Evolutionary conservation across 1,140 invertebrate genomes (phyloP).

Genomic region (Sitobion miscanthi): DNA sequence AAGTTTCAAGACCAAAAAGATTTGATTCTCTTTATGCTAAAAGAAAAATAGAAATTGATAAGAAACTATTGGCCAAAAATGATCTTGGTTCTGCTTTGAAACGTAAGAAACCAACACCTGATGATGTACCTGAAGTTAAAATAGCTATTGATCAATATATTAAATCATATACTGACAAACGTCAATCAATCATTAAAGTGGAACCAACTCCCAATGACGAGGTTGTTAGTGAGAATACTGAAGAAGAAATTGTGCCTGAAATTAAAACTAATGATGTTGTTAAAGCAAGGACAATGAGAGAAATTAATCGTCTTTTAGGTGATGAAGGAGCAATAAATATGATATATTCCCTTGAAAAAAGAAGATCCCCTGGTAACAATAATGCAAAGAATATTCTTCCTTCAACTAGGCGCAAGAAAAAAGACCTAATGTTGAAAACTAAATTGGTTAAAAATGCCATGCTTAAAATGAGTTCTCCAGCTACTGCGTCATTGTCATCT

Average conservation of each 20-base stretch:
- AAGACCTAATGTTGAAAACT: slow-evolving; percentile 61
- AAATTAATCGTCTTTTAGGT: slow-evolving; percentile 78
- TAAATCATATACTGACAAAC: slow-evolving; percentile 57
- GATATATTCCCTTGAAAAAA: slow-evolving; percentile 76
- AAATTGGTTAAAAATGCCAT: slow-evolving; percentile 68
- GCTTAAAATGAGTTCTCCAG: slow-evolving; percentile 63
- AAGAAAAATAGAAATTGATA: slow-evolving; percentile 50
- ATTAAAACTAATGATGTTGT: slow-evolving; percentile 4
- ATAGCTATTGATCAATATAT: slow-evolving; percentile 58
- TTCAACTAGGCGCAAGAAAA: slow-evolving; percentile 60
- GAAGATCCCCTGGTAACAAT: slow-evolving; percentile 57
- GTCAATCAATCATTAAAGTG: slow-evolving; percentile 34
- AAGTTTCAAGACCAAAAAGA: slow-evolving; percentile 61
- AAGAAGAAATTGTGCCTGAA: slow-evolving; percentile 24
- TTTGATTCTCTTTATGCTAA: slow-evolving; percentile 57
- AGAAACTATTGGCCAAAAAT: slow-evolving; percentile 50
- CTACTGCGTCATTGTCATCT: background rate
- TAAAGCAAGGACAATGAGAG: slow-evolving; percentile 64
- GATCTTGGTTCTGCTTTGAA: slow-evolving; percentile 38
- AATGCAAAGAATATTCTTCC: slow-evolving; percentile 60
- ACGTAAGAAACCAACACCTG: slow-evolving; percentile 49
- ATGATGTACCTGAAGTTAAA: slow-evolving; percentile 57
- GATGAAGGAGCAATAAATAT: slow-evolving; percentile 87
- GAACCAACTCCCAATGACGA: slow-evolving; percentile 28
- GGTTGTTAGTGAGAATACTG: slow-evolving; percentile 30